A percentile compares a stretch with the other conserved stretches of the same genome.
Conservation (phyloP, 2,888 invertebrate species). For the Tyria jacobaeae region DNA sequence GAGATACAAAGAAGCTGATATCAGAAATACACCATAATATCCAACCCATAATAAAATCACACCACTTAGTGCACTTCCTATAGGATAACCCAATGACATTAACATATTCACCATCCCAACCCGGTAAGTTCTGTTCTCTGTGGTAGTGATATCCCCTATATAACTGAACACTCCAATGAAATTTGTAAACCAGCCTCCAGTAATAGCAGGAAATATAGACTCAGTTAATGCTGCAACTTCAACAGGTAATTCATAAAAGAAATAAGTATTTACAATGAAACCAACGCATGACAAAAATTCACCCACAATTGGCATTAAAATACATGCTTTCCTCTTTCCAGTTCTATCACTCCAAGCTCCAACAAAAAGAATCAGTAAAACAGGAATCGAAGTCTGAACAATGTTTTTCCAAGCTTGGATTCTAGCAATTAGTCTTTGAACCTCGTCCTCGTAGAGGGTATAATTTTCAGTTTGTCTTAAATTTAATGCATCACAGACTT, state of each 20-base stretch:
- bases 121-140: conserved; percentile 92
- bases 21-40: conserved; percentile 93
- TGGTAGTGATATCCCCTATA: conserved; percentile 93
- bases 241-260: conserved; percentile 92
- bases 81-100: conserved; percentile 94
- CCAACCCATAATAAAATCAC: conserved; percentile 90
- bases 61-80: conserved; percentile 95
- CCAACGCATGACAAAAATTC: conserved; percentile 92
- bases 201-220: conserved; percentile 92
- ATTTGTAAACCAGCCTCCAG: conserved; percentile 95
- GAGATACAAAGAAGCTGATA: conserved; percentile 90
- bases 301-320: conserved; percentile 92
- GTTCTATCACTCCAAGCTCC: conserved; percentile 92
- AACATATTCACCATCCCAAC: conserved; percentile 95
- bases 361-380: conserved; percentile 92
- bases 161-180: conserved; percentile 95
- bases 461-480: conserved; percentile 89
- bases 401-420: conserved; percentile 95
- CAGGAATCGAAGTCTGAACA: conserved; percentile 93
- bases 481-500: conserved; percentile 91
- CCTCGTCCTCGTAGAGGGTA: conserved; percentile 85
- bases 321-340: conserved; percentile 91
- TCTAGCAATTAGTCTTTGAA: conserved; percentile 90
- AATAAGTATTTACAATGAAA: conserved; percentile 92
- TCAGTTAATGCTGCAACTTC: conserved; percentile 92